Base-by-base conservation (phyloP, 2,888 invertebrate species). In the Pyrrhia umbra region DNA sequence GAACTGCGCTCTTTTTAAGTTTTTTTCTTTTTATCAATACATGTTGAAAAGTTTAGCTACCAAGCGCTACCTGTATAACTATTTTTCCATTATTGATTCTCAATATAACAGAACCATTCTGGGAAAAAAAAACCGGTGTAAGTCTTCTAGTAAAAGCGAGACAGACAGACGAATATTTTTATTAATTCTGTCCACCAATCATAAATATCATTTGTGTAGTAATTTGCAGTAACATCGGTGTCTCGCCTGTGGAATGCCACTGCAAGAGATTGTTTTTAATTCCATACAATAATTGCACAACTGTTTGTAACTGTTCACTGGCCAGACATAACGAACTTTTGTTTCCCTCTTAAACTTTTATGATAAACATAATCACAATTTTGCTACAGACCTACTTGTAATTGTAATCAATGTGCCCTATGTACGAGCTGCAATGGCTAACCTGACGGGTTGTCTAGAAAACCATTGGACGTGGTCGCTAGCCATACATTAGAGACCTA, bases 291-390 rank as follows among this genome's bases (percentile, higher is more conserved):
- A 20, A 39, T 25, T 43, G 47, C 47, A 66, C 67, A 39, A 42
- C 20, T 23, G 57, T 25, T 23, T 6, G 13, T 65, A 52, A 56
- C 56, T 47, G 68, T 73, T 66, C 20, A 30, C n/a, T 34, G n/a
- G n/a, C 23, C 50, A 6, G 10, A 10, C 23, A 15, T 52, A 15
- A 30, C 20, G 20, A 20, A 43, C 5, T 30, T 39, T 16, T 13
- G 13, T 23, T 6, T 51, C 5, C 20, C 16, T 47, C 42, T 34
- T 47, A 27, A 68, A 63, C 4, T 72, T 43, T 47, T 39, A 52
- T 40, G 16, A 50, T n/a, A 34, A 34, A 34, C 13, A 20, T 58
- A 18, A 39, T 18, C 30, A 46, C 30, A 23, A 27, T 30, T 2
- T 23, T 15, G 10, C 5, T 66, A 66, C 21, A 6, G 65, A 61